Evolutionary conservation across 2,888 invertebrate genomes (phyloP), one percentile per base, ranked within the genome.

Genomic region (Caenorhabditis sp.): DNA sequence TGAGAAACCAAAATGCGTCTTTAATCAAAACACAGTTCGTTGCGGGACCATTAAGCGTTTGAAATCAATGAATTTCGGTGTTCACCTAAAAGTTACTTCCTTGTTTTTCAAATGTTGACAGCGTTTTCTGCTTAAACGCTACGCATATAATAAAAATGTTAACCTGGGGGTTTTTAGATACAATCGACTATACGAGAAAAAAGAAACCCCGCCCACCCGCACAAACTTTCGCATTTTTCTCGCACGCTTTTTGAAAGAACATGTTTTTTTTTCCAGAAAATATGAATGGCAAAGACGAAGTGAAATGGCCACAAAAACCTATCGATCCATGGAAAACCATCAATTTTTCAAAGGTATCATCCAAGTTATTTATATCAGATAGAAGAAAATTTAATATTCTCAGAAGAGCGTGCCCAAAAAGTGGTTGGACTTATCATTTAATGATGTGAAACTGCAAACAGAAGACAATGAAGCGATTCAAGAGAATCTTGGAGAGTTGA

Each of bases 391-490:
- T 52, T 36, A 8, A 36, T 10, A 53, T 26, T 1, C 5, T 2
- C 20, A 62, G 49, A 52, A 1, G 0, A 67, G 59, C 26, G 52
- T 67, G 1, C 12, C 23, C 0, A 64, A 72, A 14, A 63, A 67
- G 20, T 53, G 52, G 43, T 27, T 72, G 36, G 61, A 61, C 12
- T 43, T 26, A 27, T 68, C 72, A 14, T 26, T 72, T 1, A 59
- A 61, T 1, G 43, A 54, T 14, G 38, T 68, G 23, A 26, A 36
- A 0, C 49, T 53, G 49, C 20, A 27, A 2, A 10, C 20, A 10
- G 52, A 67, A 10, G 53, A 59, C 14, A 63, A 62, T 23, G 62
- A 65, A n/a, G 53, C 67, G 38, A 53, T 56, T 14, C 23, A 25
- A 27, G 14, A 36, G 65, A 56, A 61, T 61, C 21, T 21, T 72